Percentiles rank a stretch among this genome's conserved stretches.
Conservation (phyloP, 2,113 vertebrate species). For the Sarotherodon lohbergeri region DNA sequence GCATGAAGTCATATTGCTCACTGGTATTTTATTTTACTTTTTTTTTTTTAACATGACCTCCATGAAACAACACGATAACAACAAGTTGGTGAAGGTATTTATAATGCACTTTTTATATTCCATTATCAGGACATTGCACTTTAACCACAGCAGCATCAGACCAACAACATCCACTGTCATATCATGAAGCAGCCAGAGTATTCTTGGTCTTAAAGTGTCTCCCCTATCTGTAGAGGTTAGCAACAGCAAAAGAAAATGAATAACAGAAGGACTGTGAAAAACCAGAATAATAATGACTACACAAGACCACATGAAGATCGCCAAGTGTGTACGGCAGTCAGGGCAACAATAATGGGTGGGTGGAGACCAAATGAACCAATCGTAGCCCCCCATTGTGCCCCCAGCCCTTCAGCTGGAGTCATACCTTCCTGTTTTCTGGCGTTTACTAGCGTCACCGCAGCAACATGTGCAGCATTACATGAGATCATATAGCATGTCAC, state of each 20-base stretch:
- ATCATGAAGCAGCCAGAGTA: not conserved
- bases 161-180: not conserved
- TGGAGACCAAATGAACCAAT: constrained; percentile 12
- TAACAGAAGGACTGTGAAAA: not conserved
- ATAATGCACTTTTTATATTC: not conserved
- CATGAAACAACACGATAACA: not conserved
- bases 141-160: not conserved
- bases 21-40: not conserved
- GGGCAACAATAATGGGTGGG: not conserved
- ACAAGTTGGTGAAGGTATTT: not conserved
- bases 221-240: not conserved
- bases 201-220: not conserved
- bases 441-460: constrained; percentile 8
- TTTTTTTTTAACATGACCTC: not conserved
- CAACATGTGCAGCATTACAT: constrained; percentile 2
- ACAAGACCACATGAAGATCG: not conserved
- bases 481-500: constrained; percentile 4
- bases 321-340: not conserved
- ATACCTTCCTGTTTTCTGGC: constrained; percentile 13
- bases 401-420: not conserved
- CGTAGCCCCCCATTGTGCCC: not conserved
- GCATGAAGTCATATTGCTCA: not conserved
- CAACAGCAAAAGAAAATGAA: not conserved
- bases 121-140: not conserved
- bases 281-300: not conserved